These are phyloP conservation scores for Serilophus lunatus DNA, from an alignment of 2,113 vertebrate genomes.

Conservation along the genomic window DNA sequence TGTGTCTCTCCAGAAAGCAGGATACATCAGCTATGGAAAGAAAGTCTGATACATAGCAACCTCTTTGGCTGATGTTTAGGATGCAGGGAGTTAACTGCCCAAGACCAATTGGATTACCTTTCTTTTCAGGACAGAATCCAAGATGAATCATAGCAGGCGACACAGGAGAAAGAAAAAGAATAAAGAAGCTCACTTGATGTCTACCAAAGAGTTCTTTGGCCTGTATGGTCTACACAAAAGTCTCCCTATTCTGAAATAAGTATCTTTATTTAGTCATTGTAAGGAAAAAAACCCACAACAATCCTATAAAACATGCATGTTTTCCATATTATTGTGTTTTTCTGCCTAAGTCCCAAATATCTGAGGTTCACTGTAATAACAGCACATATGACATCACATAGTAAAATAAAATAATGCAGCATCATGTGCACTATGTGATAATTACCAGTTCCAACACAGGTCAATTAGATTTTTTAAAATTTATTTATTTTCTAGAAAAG, in stretches of 20 bases:
- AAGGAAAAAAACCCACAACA: background rate
- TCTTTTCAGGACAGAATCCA: background rate
- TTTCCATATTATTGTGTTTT: background rate
- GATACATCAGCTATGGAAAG: background rate
- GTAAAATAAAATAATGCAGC: background rate
- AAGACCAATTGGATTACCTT: background rate
- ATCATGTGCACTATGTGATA: accelerated
- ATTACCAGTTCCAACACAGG: accelerated
- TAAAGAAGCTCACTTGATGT: background rate
- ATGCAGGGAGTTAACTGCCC: background rate
- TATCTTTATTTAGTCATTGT: background rate
- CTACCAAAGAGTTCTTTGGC: background rate
- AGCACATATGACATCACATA: background rate
- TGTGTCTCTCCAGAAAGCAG: background rate
- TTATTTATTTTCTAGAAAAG: background rate
- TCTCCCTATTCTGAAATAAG: background rate
- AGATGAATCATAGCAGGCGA: background rate
- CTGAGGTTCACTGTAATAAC: background rate
- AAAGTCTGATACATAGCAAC: background rate
- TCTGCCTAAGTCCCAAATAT: background rate
- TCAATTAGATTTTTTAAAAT: background rate
- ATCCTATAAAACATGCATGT: background rate
- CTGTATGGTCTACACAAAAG: background rate
- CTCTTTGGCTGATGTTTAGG: background rate
- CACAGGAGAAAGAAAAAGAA: background rate